phyloP scores from a whole-genome alignment of 2,888 invertebrate species.

The Cepaea hortensis region DNA sequence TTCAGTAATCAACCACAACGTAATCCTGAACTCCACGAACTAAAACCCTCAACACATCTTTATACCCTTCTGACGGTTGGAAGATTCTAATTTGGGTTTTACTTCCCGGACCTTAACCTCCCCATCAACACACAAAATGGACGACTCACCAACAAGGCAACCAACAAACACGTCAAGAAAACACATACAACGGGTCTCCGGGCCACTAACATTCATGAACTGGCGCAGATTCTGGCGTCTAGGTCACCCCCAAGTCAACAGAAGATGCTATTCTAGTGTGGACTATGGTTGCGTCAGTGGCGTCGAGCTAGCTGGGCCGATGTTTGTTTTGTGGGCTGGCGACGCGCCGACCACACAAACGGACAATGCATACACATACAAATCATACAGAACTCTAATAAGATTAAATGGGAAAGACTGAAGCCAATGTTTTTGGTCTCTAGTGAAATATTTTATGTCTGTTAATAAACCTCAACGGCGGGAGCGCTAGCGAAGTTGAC shows the following conservation, averaged over 20 bases:
- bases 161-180: neutral
- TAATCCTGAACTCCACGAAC: too few species aligned
- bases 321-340: slow-evolving; percentile 7
- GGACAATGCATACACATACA: neutral
- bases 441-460: too few species aligned
- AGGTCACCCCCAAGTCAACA: slow-evolving; percentile 13
- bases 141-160: neutral
- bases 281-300: slow-evolving; percentile 13
- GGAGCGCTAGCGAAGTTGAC: too few species aligned
- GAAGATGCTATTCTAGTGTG: neutral
- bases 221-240: slow-evolving; percentile 8
- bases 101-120: too few species aligned
- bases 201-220: slow-evolving; percentile 13
- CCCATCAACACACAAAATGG: neutral
- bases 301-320: neutral
- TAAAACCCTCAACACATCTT: too few species aligned
- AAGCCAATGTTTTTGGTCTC: too few species aligned
- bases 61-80: too few species aligned
- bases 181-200: neutral
- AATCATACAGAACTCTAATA: neutral
- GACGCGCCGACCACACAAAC: neutral
- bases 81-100: too few species aligned
- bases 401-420: too few species aligned
- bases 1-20: too few species aligned
- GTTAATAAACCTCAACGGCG: too few species aligned